Evolutionary conservation across 2,888 invertebrate genomes (phyloP).

Genomic region (Caenorhabditis zanzibari): DNA sequence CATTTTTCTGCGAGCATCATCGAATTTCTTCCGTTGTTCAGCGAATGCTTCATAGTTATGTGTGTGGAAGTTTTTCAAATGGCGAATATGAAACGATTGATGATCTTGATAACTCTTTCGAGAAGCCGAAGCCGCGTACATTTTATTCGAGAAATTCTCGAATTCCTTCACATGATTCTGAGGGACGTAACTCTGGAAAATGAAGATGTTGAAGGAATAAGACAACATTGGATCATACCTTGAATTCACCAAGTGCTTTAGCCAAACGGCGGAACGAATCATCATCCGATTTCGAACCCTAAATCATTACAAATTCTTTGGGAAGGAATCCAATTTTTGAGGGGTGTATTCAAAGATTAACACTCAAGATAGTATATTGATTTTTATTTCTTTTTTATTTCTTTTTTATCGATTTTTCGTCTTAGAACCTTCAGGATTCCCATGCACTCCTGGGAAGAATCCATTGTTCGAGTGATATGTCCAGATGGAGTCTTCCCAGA

Average conservation of each 20-base stretch:
- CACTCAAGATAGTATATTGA: too few species aligned
- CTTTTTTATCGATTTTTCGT: too few species aligned
- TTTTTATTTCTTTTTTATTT: too few species aligned
- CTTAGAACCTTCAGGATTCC: too few species aligned
- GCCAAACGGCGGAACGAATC: slow-evolving; percentile 21
- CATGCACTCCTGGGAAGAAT: too few species aligned
- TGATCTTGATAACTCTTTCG: slow-evolving; percentile 27
- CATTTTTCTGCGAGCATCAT: slow-evolving; percentile 69
- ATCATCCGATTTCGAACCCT: slow-evolving; percentile 16
- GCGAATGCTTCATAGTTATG: slow-evolving; percentile 19
- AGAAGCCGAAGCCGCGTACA: slow-evolving; percentile 10
- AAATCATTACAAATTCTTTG: neutral
- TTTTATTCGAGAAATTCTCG: slow-evolving; percentile 30
- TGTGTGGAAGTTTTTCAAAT: slow-evolving; percentile 30
- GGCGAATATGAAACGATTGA: slow-evolving; percentile 26
- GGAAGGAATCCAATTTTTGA: neutral
- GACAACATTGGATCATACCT: slow-evolving; percentile 9
- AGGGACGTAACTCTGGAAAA: slow-evolving; percentile 36
- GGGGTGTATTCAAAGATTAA: too few species aligned
- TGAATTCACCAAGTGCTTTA: slow-evolving; percentile 29
- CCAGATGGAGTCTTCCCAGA: too few species aligned
- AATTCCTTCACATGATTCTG: neutral
- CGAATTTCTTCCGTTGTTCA: slow-evolving; percentile 47
- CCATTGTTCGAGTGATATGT: too few species aligned
- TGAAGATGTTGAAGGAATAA: neutral